Percentiles rank a stretch among this genome's conserved stretches.
Evolutionary conservation across 1,140 invertebrate species (phyloP).

Genomic region (Arion vulgaris): DNA sequence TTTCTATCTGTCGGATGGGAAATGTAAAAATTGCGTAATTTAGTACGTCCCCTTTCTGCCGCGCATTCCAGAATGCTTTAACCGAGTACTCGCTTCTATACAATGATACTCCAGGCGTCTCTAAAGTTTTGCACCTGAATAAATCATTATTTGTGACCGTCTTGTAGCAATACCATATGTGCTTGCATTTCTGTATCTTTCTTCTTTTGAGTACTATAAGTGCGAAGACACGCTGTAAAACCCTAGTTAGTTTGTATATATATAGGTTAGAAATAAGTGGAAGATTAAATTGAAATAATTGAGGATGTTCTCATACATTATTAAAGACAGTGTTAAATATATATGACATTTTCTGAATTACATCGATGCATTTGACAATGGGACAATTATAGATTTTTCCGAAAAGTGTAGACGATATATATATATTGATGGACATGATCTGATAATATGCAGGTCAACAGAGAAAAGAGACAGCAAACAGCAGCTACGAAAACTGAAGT

Average conservation of each 20-base stretch:
- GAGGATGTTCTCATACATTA: background rate
- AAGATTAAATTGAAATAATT: background rate
- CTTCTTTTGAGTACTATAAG: background rate
- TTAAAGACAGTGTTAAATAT: no score
- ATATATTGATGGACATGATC: no score
- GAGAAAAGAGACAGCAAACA: no score
- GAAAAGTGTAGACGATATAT: no score
- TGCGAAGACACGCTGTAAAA: background rate
- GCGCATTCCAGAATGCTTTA: background rate
- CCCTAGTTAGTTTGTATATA: background rate
- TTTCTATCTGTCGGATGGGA: background rate
- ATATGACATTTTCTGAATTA: no score
- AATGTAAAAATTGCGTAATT: background rate
- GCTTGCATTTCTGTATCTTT: background rate
- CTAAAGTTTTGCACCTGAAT: slow-evolving; percentile 12
- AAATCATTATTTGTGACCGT: slow-evolving; percentile 10
- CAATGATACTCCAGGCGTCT: background rate
- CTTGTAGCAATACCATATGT: background rate
- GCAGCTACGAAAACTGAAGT: no score
- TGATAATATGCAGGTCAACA: no score
- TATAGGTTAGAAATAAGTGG: slow-evolving; percentile 16
- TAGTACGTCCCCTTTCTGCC: background rate
- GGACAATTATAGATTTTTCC: no score
- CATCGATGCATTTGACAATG: no score
- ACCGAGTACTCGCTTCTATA: background rate